Base-by-base conservation (phyloP, 2,797 vertebrate species). In the Acipenser transmontanus region DNA sequence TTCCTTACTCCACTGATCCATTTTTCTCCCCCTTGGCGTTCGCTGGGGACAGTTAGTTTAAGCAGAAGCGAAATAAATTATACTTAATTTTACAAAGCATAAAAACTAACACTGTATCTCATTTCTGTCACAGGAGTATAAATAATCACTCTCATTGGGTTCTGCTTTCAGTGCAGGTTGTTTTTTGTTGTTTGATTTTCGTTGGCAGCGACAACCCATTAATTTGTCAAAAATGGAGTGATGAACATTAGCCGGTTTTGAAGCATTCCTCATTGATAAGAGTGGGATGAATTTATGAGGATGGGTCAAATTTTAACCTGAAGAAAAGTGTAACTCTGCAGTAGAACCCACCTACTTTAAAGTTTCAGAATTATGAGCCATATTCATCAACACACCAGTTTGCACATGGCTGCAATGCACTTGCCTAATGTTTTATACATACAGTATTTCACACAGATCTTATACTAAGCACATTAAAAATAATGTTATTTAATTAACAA, bases 11-110 rank as follows among this genome's bases (percentile, higher is more conserved):
- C 34, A 4, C 34, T 34, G 34, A 34, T 34, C 34, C 34, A 34
- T 4, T 34, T 81, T 69, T 84, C 80, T 80, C 83, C 87, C 83
- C 84, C 86, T 87, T 82, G 17, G 17, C 1, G 76, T 61, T 71
- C 14, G 14, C 52, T 72, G 82, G 87, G 84, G 77, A 80, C 87
- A 87, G 86, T 88, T 88, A 89, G 81, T 82, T 81, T 78, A 82
- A 85, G 86, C 77, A 78, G 34, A 74, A 78, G 77, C 65, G 1
- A 61, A 74, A 56, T 47, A 71, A 67, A 69, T 72, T 67, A 61
- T 54, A 61, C 47, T 68, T 13, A 64, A 66, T 57, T 48, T 49
- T 67, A 62, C 52, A 63, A 69, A 69, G 60, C 61, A 51, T 9
- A 20, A 65, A 20, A 9, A 62, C 59, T 47, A 49, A 56, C 17